Conservation (phyloP, 2,888 invertebrate genomes). For the Pherbina coryleti region DNA sequence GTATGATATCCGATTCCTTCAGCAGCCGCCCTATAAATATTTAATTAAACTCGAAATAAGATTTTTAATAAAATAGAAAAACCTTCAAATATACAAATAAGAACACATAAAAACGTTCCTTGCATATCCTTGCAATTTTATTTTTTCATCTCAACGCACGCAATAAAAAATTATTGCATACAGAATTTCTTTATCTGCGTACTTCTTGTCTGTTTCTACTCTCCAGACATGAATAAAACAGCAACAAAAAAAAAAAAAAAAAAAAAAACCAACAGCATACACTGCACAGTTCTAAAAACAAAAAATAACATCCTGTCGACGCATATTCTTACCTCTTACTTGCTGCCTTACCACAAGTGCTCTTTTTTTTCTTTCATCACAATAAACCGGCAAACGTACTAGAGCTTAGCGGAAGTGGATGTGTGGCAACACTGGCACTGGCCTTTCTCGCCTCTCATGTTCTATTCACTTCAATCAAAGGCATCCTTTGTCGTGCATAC, state of each 20-base stretch:
- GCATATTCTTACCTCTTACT: conserved; percentile 24
- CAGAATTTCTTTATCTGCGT: conserved; percentile 30
- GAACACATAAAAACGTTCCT: neutral
- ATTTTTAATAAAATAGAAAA: conserved; percentile 46
- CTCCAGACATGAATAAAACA: conserved; percentile 36
- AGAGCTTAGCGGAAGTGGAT: conserved; percentile 47
- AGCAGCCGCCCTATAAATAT: conserved; percentile 53
- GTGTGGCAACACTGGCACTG: conserved; percentile 25
- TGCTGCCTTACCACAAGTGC: neutral
- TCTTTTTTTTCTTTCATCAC: neutral
- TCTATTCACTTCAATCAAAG: conserved; percentile 50
- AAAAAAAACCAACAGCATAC: conserved; percentile 4
- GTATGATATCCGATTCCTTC: neutral
- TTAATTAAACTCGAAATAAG: conserved; percentile 62
- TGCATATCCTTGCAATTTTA: conserved; percentile 31
- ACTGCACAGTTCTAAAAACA: conserved; percentile 23
- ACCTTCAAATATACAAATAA: neutral
- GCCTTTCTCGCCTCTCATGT: conserved; percentile 33
- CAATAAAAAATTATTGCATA: conserved; percentile 47
- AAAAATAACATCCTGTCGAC: conserved; percentile 34
- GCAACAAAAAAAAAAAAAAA: neutral
- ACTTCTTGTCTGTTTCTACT: conserved; percentile 18
- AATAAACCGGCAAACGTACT: neutral
- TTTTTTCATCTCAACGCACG: conserved; percentile 34
- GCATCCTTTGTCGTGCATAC: conserved; percentile 22